phyloP scores from a whole-genome alignment of 2,888 invertebrate genomes.

The Agriotes lineatus region DNA sequence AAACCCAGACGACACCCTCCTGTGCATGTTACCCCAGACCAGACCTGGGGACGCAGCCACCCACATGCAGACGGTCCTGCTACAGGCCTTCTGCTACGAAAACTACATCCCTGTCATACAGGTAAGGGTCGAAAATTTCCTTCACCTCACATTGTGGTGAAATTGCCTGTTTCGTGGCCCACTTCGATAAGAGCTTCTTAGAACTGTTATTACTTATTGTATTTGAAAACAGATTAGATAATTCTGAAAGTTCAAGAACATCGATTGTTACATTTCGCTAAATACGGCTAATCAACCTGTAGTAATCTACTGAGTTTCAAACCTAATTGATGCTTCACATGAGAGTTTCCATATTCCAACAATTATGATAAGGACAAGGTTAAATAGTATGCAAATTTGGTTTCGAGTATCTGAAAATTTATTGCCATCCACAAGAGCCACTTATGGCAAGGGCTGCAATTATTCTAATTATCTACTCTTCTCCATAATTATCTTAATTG shows the following conservation, averaged over 20 bases:
- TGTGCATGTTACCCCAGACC: conserved; percentile 78
- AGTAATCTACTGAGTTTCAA: no score
- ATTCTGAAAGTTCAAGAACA: neutral
- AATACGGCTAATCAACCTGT: no score
- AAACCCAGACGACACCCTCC: conserved; percentile 73
- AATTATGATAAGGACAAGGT: no score
- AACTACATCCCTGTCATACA: conserved; percentile 83
- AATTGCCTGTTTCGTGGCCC: no score
- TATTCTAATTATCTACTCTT: neutral
- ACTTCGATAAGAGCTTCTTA: no score
- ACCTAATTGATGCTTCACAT: no score
- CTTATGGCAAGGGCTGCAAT: neutral
- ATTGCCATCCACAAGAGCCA: no score
- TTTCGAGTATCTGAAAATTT: no score
- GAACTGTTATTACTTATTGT: neutral
- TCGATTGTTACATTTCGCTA: no score
- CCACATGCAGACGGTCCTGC: conserved; percentile 82
- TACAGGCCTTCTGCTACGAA: conserved; percentile 84
- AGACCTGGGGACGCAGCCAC: conserved; percentile 79
- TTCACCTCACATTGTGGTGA: no score
- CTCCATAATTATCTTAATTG: neutral
- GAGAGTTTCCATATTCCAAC: no score
- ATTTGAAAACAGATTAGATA: neutral
- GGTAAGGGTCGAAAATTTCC: conserved; percentile 64
- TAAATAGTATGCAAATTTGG: no score